Evolutionary conservation across 2,113 vertebrate genomes (phyloP), one percentile per base, ranked within the genome.

Genomic region (Coreoperca whiteheadi): DNA sequence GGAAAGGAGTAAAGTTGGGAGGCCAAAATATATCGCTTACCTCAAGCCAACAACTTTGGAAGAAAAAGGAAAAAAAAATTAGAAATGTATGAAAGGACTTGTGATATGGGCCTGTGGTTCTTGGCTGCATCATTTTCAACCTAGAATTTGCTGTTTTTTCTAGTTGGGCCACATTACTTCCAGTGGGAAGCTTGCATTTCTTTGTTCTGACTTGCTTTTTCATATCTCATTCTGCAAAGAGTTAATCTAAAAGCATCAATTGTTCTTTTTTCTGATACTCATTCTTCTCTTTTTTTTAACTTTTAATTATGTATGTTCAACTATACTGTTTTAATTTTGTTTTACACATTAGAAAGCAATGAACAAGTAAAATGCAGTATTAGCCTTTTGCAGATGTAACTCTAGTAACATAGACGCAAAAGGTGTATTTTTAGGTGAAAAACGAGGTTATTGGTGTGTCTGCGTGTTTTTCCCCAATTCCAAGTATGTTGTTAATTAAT

Each of bases 351-450:
- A 71, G 79, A 84, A 73, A 88, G 51, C 81, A 84, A 82, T 51
- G 67, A 92, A 83, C 82, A 89, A 86, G 75, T 88, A 78, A 89
- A 93, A 86, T 94, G 88, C 94, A 95, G 93, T 95, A 94, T 94
- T 95, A 90, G 83, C 69, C 37, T 87, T 87, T 91, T 86, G 60
- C 80, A 79, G 43, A 77, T 82, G 11, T 86, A 90, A 83, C 25
- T 73, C 56, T 82, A 70, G 43, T 86, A 61, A 88, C 25, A 30
- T 91, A 83, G 79, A 78, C 79, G 76, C 79, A 69, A 74, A 63
- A 63, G 79, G 74, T 83, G 81, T 87, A 82, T 87, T 91, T 90
- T 82, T 83, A 82, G 77, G 32, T 83, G 10, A 77, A 83, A 79
- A 76, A 74, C 10, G 37, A 89, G 81, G 80, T 91, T 64, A 32